Base-by-base conservation (phyloP, 2,888 invertebrate genomes). In the Deilephila elpenor region DNA sequence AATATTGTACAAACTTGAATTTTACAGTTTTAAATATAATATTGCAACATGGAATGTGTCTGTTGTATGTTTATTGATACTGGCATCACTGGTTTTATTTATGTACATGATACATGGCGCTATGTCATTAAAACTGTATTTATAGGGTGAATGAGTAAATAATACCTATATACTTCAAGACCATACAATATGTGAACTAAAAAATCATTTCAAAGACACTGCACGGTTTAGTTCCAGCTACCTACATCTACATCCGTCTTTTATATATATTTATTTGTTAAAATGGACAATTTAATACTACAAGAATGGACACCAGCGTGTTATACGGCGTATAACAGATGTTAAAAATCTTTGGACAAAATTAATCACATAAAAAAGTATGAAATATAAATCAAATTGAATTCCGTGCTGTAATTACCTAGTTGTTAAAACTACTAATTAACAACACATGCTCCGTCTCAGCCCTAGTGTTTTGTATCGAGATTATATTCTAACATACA, bases 331-430 rank as follows among this genome's bases (percentile, higher is more conserved):
- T 83, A 86, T 84, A 88, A 86, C 82, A 74, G 78, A 77, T 70
- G 72, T 64, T 44, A 59, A n/a, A 59, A 56, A 72, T 89, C 88
- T 89, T 89, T 89, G 89, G 89, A 85, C 80, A 82, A 79, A 79
- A 86, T 78, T 75, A 86, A 86, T 82, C 81, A 86, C 83, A 82
- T 78, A 76, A 75, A 78, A 78, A 79, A 80, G 79, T 73, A 80
- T 76, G 75, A 71, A 79, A 78, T 78, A 75, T 72, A 64, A 71
- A 79, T 74, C 74, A 73, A 75, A 77, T 74, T 59, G 73, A 70
- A 76, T 74, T 76, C 76, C 77, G 74, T 75, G 76, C 77, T 67
- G 75, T 67, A 67, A 25, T 60, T 60, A 60, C 29, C 59, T 60
- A 71, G 51, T 71, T 74, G 5, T 74, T 62, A 29, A 71, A 70